These are phyloP conservation scores for Stenchaetothrips biformis DNA, from an alignment of 2,888 invertebrate genomes.

Conservation along the genomic window DNA sequence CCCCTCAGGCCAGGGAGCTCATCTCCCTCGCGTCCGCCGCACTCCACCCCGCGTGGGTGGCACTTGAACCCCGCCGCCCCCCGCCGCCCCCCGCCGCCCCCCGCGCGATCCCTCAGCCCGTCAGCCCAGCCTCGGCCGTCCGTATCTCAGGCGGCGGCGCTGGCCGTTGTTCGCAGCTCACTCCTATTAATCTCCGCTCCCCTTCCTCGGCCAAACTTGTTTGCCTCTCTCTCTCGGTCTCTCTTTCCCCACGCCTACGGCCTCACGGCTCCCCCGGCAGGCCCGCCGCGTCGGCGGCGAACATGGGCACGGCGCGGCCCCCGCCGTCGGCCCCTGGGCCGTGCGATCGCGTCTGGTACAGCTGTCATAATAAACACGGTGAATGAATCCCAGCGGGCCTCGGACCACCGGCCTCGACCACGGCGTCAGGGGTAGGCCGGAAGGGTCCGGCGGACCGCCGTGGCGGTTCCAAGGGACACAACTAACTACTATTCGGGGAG, in stretches of 20 bases:
- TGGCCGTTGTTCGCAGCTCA: slow-evolving; percentile 18
- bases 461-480: neutral
- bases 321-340: neutral
- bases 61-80: neutral
- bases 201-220: neutral
- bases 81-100: neutral
- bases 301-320: neutral
- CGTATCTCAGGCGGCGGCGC: slow-evolving; percentile 18
- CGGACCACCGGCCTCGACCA: too few species aligned
- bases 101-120: neutral
- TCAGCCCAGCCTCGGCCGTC: neutral
- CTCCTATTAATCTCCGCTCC: slow-evolving; percentile 16
- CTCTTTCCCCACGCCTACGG: neutral
- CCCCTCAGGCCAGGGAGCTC: too few species aligned
- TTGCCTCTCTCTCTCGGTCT: neutral
- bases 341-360: neutral
- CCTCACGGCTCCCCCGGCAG: too few species aligned
- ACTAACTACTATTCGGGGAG: neutral
- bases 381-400: too few species aligned
- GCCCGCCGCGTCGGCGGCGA: too few species aligned
- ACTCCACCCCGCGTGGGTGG: neutral
- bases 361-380: neutral
- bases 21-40: neutral
- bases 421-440: neutral
- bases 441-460: too few species aligned